phyloP scores from a whole-genome alignment of 2,113 vertebrate species.

The Euleptes europaea region DNA sequence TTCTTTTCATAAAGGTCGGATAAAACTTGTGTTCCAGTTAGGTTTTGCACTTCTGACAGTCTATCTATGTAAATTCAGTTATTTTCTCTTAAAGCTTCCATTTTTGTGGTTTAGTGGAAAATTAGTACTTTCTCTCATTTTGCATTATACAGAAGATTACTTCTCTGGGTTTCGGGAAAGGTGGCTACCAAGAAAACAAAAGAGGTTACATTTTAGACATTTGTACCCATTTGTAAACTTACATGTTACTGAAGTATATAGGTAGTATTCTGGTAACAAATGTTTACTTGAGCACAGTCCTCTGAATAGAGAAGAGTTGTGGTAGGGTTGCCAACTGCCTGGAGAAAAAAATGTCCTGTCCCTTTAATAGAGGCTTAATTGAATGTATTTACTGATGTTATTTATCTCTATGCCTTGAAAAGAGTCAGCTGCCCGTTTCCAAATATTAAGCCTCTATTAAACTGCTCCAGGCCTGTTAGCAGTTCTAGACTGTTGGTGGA shows the following conservation, averaged over 20 bases:
- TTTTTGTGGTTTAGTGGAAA: neutral
- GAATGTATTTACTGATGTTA: no score
- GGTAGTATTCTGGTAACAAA: neutral
- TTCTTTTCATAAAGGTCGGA: neutral
- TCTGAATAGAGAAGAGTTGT: no score
- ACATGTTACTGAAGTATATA: neutral
- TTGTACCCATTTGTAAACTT: neutral
- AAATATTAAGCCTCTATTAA: no score
- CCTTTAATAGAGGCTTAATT: no score
- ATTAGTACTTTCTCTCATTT: neutral
- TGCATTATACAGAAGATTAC: no score
- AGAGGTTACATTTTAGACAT: neutral
- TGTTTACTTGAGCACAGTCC: neutral
- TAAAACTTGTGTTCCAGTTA: slow-evolving; percentile 11
- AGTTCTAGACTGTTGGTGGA: no score
- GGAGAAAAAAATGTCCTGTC: no score
- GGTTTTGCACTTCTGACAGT: neutral
- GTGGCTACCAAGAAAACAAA: neutral
- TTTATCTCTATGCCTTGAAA: no score
- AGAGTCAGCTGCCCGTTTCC: no score
- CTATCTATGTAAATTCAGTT: neutral
- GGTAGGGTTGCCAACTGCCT: no score
- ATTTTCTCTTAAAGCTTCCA: neutral
- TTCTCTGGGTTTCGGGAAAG: neutral
- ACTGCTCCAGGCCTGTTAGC: no score